These are phyloP conservation scores for Eustalomyia histrio DNA, from an alignment of 2,888 invertebrate genomes.

Conservation along the genomic window DNA sequence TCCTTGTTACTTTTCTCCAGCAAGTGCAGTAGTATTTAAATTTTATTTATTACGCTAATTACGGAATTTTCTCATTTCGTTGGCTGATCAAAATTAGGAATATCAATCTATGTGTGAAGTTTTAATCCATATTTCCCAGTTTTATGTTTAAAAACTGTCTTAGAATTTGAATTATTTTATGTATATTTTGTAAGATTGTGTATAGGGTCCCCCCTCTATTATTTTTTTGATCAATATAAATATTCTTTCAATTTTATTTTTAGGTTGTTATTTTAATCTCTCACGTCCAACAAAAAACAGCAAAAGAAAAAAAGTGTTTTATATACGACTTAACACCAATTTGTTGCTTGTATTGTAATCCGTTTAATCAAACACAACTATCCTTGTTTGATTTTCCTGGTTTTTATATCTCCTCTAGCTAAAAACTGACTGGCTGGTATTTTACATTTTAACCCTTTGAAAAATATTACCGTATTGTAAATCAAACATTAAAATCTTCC, in stretches of 20 bases:
- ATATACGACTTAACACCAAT: slow-evolving; percentile 62
- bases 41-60: too few relatives aligned
- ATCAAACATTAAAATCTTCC: slow-evolving; percentile 62
- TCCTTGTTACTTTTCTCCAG: too few relatives aligned
- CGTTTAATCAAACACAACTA: slow-evolving; percentile 63
- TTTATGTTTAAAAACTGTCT: too few relatives aligned
- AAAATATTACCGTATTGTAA: slow-evolving; percentile 46
- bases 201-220: too few relatives aligned
- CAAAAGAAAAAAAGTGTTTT: slow-evolving; percentile 13
- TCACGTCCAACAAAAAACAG: slow-evolving; percentile 39
- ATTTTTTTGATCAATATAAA: slow-evolving; percentile 42
- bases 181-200: too few relatives aligned
- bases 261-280: slow-evolving; percentile 39
- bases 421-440: background rate
- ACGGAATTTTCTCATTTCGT: too few relatives aligned
- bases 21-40: too few relatives aligned
- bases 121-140: too few relatives aligned
- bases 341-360: slow-evolving; percentile 63
- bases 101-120: too few relatives aligned
- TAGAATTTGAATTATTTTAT: too few relatives aligned
- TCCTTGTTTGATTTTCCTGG: slow-evolving; percentile 55
- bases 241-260: slow-evolving; percentile 28
- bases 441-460: slow-evolving; percentile 53
- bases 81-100: too few relatives aligned
- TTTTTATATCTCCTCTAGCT: background rate